Conservation (phyloP, 2,888 invertebrate species). For the Tiliacea citrago region DNA sequence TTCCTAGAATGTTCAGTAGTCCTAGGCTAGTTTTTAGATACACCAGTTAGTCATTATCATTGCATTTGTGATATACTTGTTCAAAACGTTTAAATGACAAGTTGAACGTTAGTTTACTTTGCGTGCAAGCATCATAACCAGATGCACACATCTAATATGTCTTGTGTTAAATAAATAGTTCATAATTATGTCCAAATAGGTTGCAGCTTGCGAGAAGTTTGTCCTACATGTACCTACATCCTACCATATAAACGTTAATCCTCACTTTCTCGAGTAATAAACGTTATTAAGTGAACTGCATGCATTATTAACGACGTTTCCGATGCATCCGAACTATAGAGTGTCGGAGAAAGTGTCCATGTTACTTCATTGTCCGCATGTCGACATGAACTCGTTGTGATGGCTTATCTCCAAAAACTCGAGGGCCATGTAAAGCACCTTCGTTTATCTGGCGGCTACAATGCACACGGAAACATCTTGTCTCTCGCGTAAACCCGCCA, state of each 20-base stretch:
- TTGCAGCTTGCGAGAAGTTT: background rate
- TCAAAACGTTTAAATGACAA: background rate
- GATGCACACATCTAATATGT: background rate
- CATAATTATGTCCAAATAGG: background rate
- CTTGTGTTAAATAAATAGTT: background rate
- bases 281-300: slow-evolving; percentile 35
- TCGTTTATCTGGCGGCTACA: slow-evolving; percentile 80
- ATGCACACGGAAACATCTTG: slow-evolving; percentile 82
- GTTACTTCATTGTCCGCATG: slow-evolving; percentile 77
- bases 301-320: slow-evolving; percentile 49
- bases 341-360: slow-evolving; percentile 73
- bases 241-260: background rate
- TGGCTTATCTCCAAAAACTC: slow-evolving; percentile 85
- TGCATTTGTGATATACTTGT: background rate
- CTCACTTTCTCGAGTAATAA: slow-evolving; percentile 29
- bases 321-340: slow-evolving; percentile 55
- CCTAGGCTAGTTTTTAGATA: background rate
- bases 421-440: slow-evolving; percentile 84
- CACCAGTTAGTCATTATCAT: no score
- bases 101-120: background rate
- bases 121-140: background rate
- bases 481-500: slow-evolving; percentile 88
- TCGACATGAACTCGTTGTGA: slow-evolving; percentile 81
- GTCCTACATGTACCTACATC: background rate
- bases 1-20: background rate